phyloP scores from a whole-genome alignment of 2,888 invertebrate species.

The Chrysomela aeneicollis region DNA sequence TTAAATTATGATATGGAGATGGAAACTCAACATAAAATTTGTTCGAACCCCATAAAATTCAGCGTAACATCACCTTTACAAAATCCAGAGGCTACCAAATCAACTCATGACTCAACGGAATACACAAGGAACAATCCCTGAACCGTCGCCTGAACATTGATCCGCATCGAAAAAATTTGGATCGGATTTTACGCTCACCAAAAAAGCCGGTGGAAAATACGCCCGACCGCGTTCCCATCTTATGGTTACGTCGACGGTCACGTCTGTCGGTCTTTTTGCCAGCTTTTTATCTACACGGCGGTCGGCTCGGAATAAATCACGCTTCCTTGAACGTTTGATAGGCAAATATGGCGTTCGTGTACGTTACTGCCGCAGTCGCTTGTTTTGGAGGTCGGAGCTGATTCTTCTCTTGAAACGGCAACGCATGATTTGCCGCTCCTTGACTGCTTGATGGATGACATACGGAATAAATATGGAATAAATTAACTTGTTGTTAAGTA shows the following conservation, averaged over 20 bases:
- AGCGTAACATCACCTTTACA: no score
- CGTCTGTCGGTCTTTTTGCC: constrained; percentile 31
- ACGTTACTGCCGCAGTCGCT: neutral
- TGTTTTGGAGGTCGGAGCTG: neutral
- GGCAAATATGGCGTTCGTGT: constrained; percentile 17
- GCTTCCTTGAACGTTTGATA: constrained; percentile 22
- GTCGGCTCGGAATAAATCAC: constrained; percentile 17
- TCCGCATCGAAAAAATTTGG: no score
- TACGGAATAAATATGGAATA: neutral
- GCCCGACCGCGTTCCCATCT: neutral
- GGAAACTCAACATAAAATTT: no score
- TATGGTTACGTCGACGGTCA: constrained; percentile 20
- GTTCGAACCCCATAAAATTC: no score
- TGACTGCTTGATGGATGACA: neutral
- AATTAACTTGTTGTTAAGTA: no score
- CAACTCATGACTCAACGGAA: no score
- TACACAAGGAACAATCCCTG: no score
- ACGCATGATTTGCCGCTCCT: neutral
- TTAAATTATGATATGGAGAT: no score
- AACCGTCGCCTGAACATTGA: no score
- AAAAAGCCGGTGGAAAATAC: neutral
- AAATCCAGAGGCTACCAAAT: no score
- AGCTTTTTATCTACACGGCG: constrained; percentile 25
- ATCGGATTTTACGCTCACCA: no score
- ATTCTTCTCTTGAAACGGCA: neutral